Base-by-base conservation (phyloP, 2,888 invertebrate genomes). In the Phasia obesa region DNA sequence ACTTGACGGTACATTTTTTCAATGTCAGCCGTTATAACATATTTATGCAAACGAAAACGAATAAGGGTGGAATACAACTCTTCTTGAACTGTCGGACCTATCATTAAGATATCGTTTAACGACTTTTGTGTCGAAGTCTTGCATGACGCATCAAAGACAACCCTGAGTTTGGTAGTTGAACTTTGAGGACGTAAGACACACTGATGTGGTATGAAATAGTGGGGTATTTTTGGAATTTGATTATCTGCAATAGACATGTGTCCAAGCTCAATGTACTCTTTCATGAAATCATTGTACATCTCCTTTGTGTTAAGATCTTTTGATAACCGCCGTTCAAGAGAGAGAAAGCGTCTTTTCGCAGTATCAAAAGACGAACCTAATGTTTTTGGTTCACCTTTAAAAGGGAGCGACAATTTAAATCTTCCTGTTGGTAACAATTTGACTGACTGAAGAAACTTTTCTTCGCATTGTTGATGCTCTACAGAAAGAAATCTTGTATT, bases 281-380 rank as follows among this genome's bases (percentile, higher is more conserved):
- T 77, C 77, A 86, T 84, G 44, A 84, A 84, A 2, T 65, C 47
- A 51, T 73, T 60, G 31, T 78, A 84, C 53, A 80, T 76, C 15
- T 49, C 31, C 47, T 49, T 69, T n/a, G 83, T 57, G 21, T 76
- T 47, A 35, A 31, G 51, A 64, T 74, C 42, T 51, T 51, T 71
- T 51, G 49, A 71, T 7, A 81, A n/a, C 6, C 59, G 70, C 27
- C 81, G 71, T 59, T 86, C 70, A 38, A 38, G 38, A 13, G 38
- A 5, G 13, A 11, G 38, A 31, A 84, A 44, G 4, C 27, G 27
- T 6, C 27, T 27, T 0, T 78, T 65, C 2, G 49, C 47, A n/a
- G 47, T 65, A 17, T 65, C 23, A 65, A 47, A 75, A 13, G 65
- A 64, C 0, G 7, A 13, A 44, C 64, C 44, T 27, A 27, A 27